phyloP scores from a whole-genome alignment of 2,797 vertebrate genomes.

The Setipinna tenuifilis region DNA sequence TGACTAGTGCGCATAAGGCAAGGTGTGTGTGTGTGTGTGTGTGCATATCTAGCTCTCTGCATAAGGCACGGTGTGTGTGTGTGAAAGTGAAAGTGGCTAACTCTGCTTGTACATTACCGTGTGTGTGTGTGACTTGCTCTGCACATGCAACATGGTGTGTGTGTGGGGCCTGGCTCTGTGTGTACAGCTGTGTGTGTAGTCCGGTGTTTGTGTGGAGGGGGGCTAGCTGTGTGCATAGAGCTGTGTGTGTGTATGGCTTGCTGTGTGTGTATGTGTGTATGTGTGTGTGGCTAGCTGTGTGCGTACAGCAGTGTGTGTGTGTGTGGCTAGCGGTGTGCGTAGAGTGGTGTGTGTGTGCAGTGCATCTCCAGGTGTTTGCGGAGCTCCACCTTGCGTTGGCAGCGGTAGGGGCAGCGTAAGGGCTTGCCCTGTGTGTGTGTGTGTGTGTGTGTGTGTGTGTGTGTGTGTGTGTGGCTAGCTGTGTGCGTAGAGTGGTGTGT shows the following conservation, averaged over 20 bases:
- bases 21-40: slow-evolving; percentile 1
- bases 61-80: too few species aligned
- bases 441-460: too few species aligned
- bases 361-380: slow-evolving; percentile 55
- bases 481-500: neutral
- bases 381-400: slow-evolving; percentile 70
- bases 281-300: neutral
- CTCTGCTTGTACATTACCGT: too few species aligned
- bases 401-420: slow-evolving; percentile 64
- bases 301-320: neutral
- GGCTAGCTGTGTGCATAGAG: neutral
- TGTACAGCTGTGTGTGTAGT: neutral
- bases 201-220: neutral
- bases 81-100: too few species aligned
- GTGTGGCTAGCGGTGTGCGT: neutral
- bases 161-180: neutral
- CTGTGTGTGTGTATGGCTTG: neutral
- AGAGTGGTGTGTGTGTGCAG: slow-evolving; percentile 44
- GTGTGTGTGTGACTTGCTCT: too few species aligned
- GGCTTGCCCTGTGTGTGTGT: too few species aligned
- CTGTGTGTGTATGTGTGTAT: too few species aligned
- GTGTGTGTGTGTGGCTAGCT: too few species aligned
- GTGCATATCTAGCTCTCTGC: too few species aligned
- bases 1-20: too few species aligned
- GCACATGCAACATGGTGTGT: too few species aligned